Conservation (phyloP, 1,140 invertebrate genomes). For the Trypoxylus dichotomus region DNA sequence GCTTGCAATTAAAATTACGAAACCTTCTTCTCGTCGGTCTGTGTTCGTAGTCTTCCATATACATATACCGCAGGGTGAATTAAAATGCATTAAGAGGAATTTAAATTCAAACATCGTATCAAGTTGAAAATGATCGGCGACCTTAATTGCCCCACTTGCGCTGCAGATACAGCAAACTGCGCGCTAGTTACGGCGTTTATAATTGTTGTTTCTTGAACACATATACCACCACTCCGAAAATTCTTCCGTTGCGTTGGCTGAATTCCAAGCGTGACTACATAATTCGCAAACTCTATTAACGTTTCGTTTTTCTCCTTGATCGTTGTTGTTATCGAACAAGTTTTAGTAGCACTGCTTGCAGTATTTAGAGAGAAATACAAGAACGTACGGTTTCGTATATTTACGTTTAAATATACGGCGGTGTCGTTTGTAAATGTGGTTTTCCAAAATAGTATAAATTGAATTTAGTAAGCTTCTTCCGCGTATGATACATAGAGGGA, state of each 20-base stretch:
- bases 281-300: constrained; percentile 18
- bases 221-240: background rate
- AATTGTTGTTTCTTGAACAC: background rate
- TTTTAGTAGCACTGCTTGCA: background rate
- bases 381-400: background rate
- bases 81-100: constrained; percentile 5
- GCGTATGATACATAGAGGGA: no score
- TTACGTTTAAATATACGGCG: background rate
- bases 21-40: background rate
- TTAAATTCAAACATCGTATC: constrained; percentile 21
- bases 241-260: background rate
- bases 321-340: constrained; percentile 9
- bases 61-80: background rate
- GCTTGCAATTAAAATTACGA: background rate
- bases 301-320: background rate
- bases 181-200: background rate
- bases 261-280: constrained; percentile 8
- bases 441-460: background rate
- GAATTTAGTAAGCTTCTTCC: background rate
- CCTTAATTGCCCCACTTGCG: background rate
- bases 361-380: background rate
- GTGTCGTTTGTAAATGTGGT: background rate
- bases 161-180: constrained; percentile 1
- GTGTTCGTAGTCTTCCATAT: background rate
- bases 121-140: constrained; percentile 6